Conservation (phyloP, 2,888 invertebrate species). For the Drosophila borborema region DNA sequence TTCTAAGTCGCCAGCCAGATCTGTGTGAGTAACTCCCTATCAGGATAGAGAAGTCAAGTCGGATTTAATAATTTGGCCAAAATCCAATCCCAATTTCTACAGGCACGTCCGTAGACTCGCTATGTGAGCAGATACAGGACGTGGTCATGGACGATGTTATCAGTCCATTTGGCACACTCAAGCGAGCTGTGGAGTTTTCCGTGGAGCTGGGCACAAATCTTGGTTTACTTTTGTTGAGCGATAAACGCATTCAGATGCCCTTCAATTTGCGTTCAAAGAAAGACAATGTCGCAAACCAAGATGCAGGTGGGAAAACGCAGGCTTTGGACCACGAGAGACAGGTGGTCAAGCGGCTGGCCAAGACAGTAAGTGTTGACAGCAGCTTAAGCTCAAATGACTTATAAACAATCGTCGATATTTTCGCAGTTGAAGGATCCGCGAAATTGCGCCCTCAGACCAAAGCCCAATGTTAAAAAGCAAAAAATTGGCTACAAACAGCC, state of each 20-base stretch:
- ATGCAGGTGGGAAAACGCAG: neutral
- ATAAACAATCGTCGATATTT: neutral
- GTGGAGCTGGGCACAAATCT: constrained; percentile 51
- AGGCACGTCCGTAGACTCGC: constrained; percentile 21
- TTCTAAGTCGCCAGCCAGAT: constrained; percentile 47
- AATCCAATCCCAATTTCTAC: neutral
- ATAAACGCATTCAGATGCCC: constrained; percentile 10
- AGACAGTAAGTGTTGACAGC: constrained; percentile 1
- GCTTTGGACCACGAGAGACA: neutral
- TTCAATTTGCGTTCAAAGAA: constrained; percentile 3
- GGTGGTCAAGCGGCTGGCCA: neutral
- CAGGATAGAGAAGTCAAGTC: neutral
- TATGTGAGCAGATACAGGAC: constrained; percentile 29
- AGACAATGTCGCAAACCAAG: neutral
- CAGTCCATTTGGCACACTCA: constrained; percentile 24
- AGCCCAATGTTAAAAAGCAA: neutral
- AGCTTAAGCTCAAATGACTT: neutral
- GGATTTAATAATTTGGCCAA: fast-evolving
- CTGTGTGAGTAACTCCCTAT: constrained; percentile 37
- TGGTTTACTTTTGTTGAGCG: constrained; percentile 43
- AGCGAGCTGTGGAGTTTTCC: constrained; percentile 42
- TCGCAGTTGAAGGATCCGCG: neutral
- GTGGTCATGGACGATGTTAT: constrained; percentile 28
- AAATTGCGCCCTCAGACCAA: neutral
- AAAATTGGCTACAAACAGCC: neutral